phyloP scores from a whole-genome alignment of 2,888 invertebrate species.

The Podotricha telesiphe region DNA sequence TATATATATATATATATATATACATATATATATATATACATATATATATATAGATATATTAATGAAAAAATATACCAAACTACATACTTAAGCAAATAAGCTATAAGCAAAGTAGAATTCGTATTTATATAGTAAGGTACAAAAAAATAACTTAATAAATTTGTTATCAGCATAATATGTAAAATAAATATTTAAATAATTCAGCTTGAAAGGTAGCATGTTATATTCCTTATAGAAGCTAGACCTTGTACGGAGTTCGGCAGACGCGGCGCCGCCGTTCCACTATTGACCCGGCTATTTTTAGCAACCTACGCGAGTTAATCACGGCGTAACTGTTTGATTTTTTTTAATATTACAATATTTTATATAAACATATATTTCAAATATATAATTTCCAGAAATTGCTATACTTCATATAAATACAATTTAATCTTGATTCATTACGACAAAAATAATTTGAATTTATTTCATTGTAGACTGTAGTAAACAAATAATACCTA shows the following conservation, averaged over 20 bases:
- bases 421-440: no score
- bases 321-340: conserved; percentile 33
- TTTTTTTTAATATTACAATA: neutral
- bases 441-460: neutral
- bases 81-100: no score
- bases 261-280: conserved; percentile 57
- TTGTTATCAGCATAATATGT: neutral
- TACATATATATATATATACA: no score
- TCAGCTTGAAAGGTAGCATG: conserved; percentile 3
- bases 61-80: no score
- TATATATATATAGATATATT: no score
- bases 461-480: neutral
- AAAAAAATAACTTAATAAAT: neutral
- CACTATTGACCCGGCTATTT: conserved; percentile 78
- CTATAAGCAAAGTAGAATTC: no score
- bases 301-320: conserved; percentile 56
- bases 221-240: conserved; percentile 33
- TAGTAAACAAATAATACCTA: neutral
- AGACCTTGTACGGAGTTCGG: conserved; percentile 42
- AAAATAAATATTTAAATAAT: neutral
- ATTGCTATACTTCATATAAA: no score
- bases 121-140: no score
- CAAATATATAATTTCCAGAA: no score
- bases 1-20: no score
- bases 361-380: neutral